Base-by-base conservation (phyloP, 2,797 vertebrate genomes). In the Lophius americanus region DNA sequence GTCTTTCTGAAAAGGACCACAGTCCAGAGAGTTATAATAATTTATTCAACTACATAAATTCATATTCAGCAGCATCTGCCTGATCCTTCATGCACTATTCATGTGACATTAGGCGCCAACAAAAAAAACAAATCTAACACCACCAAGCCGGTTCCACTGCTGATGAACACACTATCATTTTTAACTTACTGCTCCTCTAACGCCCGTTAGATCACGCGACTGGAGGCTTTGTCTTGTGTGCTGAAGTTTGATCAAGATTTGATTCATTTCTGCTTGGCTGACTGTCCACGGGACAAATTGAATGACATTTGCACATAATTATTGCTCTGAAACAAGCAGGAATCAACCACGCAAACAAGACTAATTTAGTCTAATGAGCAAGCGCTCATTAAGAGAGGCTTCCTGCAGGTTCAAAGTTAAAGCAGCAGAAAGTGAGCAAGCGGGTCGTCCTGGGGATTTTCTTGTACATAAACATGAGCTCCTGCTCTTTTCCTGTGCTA, bases 21-120 rank as follows among this genome's bases (percentile, higher is more conserved):
- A 50, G 61, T 54, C 56, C 41, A 47, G 60, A 75, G 64, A 74
- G 64, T 73, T 70, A 56, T 51, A 61, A 68, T 85, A 76, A 86
- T 84, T 80, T 82, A 91, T 91, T 91, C 81, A 56, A 77, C 70
- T 70, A 79, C 86, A 85, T 72, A 74, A 65, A 89, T 91, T 86
- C 68, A 89, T 91, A 91, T 91, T 89, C 90, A 89, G 79, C 68
- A 76, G 75, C 89, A 91, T 89, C 91, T 90, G 88, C 79, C 80
- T 70, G 70, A 68, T 82, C 58, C 81, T 76, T 83, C 85, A 90
- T 90, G 76, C 74, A 89, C 60, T 85, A 89, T 91, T 91, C 82
- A 91, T 90, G 76, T 57, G 51, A 73, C 84, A 84, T 69, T 77
- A 83, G 84, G 77, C 60, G 51, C 48, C 49, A 35, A n/a, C 36